phyloP scores from a whole-genome alignment of 2,888 invertebrate species.

The Cataglyphis cursor region DNA sequence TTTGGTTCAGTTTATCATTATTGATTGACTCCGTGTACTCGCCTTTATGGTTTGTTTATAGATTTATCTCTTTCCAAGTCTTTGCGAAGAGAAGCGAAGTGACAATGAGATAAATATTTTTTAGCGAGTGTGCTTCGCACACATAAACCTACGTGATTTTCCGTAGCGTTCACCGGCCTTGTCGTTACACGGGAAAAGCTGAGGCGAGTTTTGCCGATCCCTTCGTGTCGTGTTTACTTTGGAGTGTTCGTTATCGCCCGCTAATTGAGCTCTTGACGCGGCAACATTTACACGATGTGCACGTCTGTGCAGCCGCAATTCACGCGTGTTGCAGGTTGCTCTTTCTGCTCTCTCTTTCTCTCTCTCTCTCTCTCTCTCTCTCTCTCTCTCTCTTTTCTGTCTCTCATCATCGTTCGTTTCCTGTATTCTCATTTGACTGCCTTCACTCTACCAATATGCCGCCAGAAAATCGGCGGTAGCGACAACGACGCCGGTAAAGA shows the following conservation, averaged over 20 bases:
- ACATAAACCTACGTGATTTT: slow-evolving; percentile 67
- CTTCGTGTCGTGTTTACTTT: slow-evolving; percentile 74
- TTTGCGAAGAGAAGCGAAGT: not conserved
- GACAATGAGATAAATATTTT: slow-evolving; percentile 30
- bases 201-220: slow-evolving; percentile 54
- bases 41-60: not conserved
- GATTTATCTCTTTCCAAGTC: not conserved
- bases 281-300: slow-evolving; percentile 68
- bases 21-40: not conserved
- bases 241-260: slow-evolving; percentile 81
- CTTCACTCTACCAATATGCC: slow-evolving; percentile 68
- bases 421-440: slow-evolving; percentile 47
- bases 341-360: not conserved
- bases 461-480: slow-evolving; percentile 52
- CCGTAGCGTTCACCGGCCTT: slow-evolving; percentile 57
- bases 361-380: not conserved
- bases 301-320: slow-evolving; percentile 45
- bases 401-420: slow-evolving; percentile 22
- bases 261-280: slow-evolving; percentile 81
- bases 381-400: slow-evolving; percentile 1
- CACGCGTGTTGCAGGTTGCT: slow-evolving; percentile 45
- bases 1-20: not conserved
- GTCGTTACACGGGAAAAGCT: slow-evolving; percentile 19
- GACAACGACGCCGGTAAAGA: slow-evolving; percentile 39
- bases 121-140: not conserved